Base-by-base conservation (phyloP, 2,888 invertebrate genomes). In the Heliconius ismenius region DNA sequence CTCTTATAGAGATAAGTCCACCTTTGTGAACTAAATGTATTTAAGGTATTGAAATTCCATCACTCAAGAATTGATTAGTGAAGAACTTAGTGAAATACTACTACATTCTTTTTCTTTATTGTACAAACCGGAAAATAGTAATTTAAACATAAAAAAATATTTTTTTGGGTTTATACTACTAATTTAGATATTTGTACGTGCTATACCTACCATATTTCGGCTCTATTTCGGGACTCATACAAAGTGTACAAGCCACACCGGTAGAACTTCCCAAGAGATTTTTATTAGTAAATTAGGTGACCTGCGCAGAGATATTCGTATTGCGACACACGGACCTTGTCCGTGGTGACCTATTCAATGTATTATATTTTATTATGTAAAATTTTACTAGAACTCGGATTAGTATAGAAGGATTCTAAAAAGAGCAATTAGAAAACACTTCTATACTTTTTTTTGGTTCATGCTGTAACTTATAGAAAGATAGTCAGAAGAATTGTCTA, bases 261-360 rank as follows among this genome's bases (percentile, higher is more conserved):
- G 97, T 97, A 97, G 79, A 77, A 84, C 86, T 86, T 89, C 87
- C 88, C 83, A 86, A 85, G 85, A 84, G 86, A 87, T 85, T 91
- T 91, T 91, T 90, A 92, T 92, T 92, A 90, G 88, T 85, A 92
- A 92, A 92, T 92, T 91, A 90, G 88, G 82, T 86, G 91, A 89
- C 89, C 87, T 89, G 90, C 89, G 90, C 89, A 82, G 84, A 77
- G 74, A 79, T 68, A 62, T 58, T 67, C 65, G 36, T 36, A 21
- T 26, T 62, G 49, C 13, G 74, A 78, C 76, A 78, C 72, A 90
- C 88, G 73, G 2, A 78, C 72, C 89, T 88, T 73, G 2, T n/a
- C 58, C 10, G 10, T 10, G 58, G 49, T 2, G 49, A 6, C 58
- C 10, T 58, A n/a, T 58, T 10, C 3, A 58, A 58, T n/a, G 58